Evolutionary conservation across 2,113 vertebrate species (phyloP).

Genomic region (Bubalus kerabau): DNA sequence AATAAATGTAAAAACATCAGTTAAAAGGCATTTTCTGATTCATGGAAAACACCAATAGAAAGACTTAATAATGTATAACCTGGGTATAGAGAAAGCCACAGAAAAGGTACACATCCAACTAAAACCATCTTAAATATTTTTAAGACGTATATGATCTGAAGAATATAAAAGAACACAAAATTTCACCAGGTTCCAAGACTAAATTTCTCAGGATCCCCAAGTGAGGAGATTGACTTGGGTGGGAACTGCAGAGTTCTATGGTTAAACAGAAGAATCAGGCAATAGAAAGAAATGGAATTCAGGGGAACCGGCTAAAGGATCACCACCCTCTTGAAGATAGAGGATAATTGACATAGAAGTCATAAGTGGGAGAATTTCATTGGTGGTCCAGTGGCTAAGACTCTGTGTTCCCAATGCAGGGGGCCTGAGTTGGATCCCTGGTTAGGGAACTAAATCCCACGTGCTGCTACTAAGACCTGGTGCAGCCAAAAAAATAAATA

Average conservation of each 20-base stretch:
- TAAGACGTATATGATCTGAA: not conserved
- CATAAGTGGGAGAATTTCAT: not conserved
- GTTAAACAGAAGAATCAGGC: not conserved
- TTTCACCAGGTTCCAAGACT: not conserved
- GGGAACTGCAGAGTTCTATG: not conserved
- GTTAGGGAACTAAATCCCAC: not conserved
- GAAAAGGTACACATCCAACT: not conserved
- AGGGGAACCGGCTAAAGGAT: not conserved
- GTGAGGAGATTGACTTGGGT: not conserved
- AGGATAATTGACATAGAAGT: not conserved
- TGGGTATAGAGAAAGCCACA: not conserved
- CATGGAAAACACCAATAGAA: not conserved
- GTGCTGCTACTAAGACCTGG: not conserved
- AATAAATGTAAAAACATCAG: not conserved
- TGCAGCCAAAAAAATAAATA: not conserved
- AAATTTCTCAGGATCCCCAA: not conserved
- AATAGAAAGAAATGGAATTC: not conserved
- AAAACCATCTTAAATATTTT: not conserved
- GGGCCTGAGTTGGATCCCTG: not conserved
- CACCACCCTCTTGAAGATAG: not conserved
- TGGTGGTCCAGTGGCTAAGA: not conserved
- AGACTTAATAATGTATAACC: not conserved
- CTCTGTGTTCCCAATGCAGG: not conserved
- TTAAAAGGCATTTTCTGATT: not conserved
- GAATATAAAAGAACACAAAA: not conserved